phyloP scores from a whole-genome alignment of 2,113 vertebrate genomes.

The Egretta garzetta region DNA sequence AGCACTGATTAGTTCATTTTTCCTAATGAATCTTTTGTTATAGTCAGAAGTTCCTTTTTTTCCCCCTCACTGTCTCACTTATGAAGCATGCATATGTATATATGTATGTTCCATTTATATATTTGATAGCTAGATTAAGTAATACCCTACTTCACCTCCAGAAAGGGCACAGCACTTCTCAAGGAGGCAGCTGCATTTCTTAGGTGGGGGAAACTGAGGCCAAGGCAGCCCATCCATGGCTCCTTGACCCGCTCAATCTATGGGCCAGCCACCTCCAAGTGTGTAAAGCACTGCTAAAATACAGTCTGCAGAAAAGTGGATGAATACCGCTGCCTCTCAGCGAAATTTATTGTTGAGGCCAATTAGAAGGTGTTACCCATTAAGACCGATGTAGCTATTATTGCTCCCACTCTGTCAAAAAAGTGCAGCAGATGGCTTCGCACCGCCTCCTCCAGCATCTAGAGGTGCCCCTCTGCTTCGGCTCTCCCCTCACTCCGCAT shows the following conservation, averaged over 20 bases:
- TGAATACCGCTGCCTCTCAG: neutral
- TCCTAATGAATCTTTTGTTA: constrained; percentile 72
- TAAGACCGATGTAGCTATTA: neutral
- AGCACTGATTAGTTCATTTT: constrained; percentile 70
- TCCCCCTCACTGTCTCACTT: constrained; percentile 44
- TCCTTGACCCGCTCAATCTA: neutral
- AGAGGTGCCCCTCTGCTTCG: neutral
- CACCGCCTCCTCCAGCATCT: neutral
- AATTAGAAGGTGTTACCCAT: neutral
- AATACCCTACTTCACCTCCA: constrained; percentile 52
- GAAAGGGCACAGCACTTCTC: constrained; percentile 46
- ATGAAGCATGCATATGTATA: constrained; percentile 52
- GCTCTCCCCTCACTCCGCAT: fast-evolving
- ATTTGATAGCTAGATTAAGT: constrained; percentile 62
- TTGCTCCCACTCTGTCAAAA: neutral
- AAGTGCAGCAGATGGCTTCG: neutral
- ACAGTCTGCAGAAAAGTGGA: neutral
- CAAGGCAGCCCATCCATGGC: neutral
- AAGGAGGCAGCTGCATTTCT: constrained; percentile 19
- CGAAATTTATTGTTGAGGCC: neutral
- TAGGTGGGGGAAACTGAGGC: constrained; percentile 40
- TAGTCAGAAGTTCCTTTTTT: constrained; percentile 60
- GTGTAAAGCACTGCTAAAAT: neutral
- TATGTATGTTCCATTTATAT: constrained; percentile 65
- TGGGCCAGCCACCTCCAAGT: neutral